Percentiles rank a stretch among this genome's conserved stretches.
Conservation (phyloP, 2,797 vertebrate genomes). For the Megaceryle alcyon region DNA sequence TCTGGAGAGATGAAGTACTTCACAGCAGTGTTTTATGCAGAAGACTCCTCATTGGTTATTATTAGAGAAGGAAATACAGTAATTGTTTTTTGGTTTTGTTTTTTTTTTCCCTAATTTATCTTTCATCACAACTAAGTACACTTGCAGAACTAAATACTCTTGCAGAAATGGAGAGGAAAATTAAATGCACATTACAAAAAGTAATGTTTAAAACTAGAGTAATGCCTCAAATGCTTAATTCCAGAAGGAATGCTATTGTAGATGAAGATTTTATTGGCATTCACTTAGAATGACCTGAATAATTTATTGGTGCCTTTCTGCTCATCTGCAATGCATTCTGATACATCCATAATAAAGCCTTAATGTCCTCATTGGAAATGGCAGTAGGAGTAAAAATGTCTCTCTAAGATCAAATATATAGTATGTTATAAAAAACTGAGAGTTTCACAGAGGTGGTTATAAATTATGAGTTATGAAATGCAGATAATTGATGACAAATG, state of each 20-base stretch:
- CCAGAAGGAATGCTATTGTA: background rate
- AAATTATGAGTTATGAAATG: conserved; percentile 27
- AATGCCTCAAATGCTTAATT: background rate
- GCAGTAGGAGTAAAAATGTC: background rate
- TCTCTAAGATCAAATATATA: conserved; percentile 38
- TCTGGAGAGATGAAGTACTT: background rate
- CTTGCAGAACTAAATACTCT: too few species aligned
- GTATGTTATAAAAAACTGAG: conserved; percentile 19
- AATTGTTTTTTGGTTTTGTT: too few species aligned
- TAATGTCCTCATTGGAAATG: conserved; percentile 18
- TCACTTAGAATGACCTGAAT: conserved; percentile 18
- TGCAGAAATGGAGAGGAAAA: background rate
- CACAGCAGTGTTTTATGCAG: background rate
- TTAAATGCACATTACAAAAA: background rate
- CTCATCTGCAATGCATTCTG: conserved; percentile 8
- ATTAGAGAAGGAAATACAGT: background rate
- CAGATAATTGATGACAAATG: conserved; percentile 4
- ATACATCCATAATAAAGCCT: conserved; percentile 5
- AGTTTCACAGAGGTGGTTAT: background rate
- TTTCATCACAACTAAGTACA: background rate
- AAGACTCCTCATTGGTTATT: background rate
- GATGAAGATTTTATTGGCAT: conserved; percentile 20
- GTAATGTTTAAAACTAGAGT: background rate
- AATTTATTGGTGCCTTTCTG: conserved; percentile 32
- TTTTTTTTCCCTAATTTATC: background rate